Evolutionary conservation across 1,140 invertebrate genomes (phyloP), one percentile per base, ranked within the genome.

Genomic region (Doryteuthis pealeii): DNA sequence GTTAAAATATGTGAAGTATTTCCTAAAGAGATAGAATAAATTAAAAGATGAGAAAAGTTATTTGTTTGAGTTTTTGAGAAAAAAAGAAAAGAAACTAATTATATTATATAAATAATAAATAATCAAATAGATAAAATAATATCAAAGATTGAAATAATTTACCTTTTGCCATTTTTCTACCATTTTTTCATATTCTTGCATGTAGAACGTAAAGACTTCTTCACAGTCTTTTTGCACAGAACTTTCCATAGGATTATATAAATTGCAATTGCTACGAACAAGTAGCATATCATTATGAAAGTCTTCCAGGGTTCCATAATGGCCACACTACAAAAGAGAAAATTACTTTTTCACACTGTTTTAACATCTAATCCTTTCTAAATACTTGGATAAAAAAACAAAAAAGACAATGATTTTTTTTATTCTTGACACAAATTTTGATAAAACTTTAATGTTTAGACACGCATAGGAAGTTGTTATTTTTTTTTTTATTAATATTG

Each of bases 201-300:
- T 65, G 78, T 87, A 88, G 70, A 81, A 88, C 2, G 68, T 75
- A 76, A 88, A 87, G 2, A 88, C 87, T 45, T 87, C 82, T 70
- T 86, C 82, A 78, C 87, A 88, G 75, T 88, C 87, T n/a, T 79
- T 73, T 3, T 85, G 79, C 0, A 87, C 87, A n/a, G 79, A 76
- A 66, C 83, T 85, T 22, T 80, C 81, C n/a, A 82, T 79, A 0
- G 85, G 84, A 71, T 88, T 88, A 77, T 88, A 88, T n/a, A 82
- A 68, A 62, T 81, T 79, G 79, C 87, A 88, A 76, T 88, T 88
- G 49, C 82, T 79, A 31, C 81, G 77, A 14, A 88, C 82, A 18
- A 88, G 81, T 65, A 84, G 72, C 87, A 88, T 88, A 77, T 88
- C 87, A 0, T 73, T 65, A 74, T 88, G 84, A 66, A 87, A 88